phyloP scores from a whole-genome alignment of 2,888 invertebrate genomes.

The Chromoteleia sp. region DNA sequence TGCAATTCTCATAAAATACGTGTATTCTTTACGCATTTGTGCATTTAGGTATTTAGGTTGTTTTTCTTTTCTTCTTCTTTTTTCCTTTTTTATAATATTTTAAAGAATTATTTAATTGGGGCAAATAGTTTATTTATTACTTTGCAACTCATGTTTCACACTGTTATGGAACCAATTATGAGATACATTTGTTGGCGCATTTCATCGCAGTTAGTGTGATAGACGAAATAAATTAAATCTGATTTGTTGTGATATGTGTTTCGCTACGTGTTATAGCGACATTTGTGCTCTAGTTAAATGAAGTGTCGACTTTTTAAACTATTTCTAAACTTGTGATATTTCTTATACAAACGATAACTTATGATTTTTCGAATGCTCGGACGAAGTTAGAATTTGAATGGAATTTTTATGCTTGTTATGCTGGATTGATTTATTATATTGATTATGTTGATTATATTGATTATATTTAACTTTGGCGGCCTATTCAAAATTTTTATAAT shows the following conservation, averaged over 20 bases:
- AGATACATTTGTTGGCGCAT: not conserved
- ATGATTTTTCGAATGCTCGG: too few relatives aligned
- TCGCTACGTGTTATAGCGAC: not conserved
- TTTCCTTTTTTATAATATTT: not conserved
- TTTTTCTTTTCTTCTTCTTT: not conserved
- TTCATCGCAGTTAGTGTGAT: not conserved
- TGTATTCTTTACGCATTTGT: slow-evolving; percentile 2
- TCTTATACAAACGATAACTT: not conserved
- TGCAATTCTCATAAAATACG: slow-evolving; percentile 36
- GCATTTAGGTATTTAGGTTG: not conserved
- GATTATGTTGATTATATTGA: too few relatives aligned
- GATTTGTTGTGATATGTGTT: not conserved
- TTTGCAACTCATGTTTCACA: too few relatives aligned
- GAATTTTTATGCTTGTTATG: too few relatives aligned
- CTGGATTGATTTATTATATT: too few relatives aligned
- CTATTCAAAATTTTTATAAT: too few relatives aligned
- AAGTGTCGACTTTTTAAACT: not conserved
- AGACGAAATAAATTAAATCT: slow-evolving; percentile 3
- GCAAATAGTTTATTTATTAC: too few relatives aligned
- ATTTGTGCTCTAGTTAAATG: slow-evolving; percentile 3
- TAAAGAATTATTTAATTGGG: not conserved
- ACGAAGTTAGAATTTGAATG: too few relatives aligned
- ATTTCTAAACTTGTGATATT: not conserved
- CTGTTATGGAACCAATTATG: too few relatives aligned
- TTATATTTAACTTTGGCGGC: too few relatives aligned